These are phyloP conservation scores for Falco biarmicus DNA, from an alignment of 2,797 vertebrate genomes.

Conservation along the genomic window DNA sequence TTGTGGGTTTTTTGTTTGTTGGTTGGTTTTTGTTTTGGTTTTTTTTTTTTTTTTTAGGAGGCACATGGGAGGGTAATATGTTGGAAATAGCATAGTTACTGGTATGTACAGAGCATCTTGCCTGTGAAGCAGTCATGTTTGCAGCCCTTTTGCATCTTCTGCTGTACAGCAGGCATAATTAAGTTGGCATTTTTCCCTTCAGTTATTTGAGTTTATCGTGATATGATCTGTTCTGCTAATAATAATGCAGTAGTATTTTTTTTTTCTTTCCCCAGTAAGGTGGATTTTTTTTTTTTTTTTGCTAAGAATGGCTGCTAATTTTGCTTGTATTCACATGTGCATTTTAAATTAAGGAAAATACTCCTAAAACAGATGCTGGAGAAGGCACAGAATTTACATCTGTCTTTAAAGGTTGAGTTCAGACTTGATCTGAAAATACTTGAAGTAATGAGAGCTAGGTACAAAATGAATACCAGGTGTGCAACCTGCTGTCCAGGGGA, in stretches of 20 bases:
- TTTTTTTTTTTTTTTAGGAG: background rate
- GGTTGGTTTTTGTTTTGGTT: too few species aligned
- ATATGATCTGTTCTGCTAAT: background rate
- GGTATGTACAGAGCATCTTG: background rate
- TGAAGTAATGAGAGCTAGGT: background rate
- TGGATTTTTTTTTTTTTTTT: background rate
- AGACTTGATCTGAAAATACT: background rate
- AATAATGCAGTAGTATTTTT: too few species aligned
- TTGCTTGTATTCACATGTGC: background rate
- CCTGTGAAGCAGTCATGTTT: background rate
- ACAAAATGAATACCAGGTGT: accelerated
- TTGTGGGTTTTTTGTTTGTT: too few species aligned
- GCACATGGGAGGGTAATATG: background rate
- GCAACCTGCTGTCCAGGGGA: background rate
- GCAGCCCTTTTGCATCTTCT: background rate
- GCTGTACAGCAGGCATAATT: background rate
- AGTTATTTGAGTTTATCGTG: background rate
- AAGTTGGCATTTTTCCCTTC: background rate
- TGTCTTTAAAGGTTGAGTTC: background rate
- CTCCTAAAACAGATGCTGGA: background rate
- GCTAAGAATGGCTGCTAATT: background rate
- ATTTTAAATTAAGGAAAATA: background rate
- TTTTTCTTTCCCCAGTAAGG: background rate
- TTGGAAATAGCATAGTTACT: background rate
- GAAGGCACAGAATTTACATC: background rate